phyloP scores from a whole-genome alignment of 2,888 invertebrate species.

The Tachina grossa region DNA sequence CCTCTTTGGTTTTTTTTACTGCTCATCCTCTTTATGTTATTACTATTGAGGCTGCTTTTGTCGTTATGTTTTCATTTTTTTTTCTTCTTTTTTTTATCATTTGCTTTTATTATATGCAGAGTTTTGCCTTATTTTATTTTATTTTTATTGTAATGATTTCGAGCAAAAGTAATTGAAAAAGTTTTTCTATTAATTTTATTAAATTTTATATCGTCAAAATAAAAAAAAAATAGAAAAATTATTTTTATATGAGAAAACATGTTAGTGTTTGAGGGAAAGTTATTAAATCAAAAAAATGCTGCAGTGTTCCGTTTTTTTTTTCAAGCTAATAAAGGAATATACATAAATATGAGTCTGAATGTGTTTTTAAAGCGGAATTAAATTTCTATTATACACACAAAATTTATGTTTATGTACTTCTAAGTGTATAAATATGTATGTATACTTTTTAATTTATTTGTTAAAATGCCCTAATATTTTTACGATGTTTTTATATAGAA shows the following conservation, averaged over 20 bases:
- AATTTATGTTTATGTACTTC: not conserved
- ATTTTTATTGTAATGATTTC: conserved; percentile 62
- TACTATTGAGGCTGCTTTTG: conserved; percentile 42
- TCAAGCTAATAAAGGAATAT: conserved; percentile 2
- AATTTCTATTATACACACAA: not conserved
- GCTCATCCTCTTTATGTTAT: conserved; percentile 39
- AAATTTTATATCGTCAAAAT: conserved; percentile 65
- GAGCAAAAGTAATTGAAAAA: conserved; percentile 73
- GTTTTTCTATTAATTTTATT: conserved; percentile 72
- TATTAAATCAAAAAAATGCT: conserved; percentile 9
- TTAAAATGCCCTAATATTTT: too few species aligned
- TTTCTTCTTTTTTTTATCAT: too few species aligned
- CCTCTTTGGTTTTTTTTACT: not conserved
- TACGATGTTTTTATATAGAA: too few species aligned
- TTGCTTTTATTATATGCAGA: conserved; percentile 65
- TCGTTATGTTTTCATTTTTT: conserved; percentile 8
- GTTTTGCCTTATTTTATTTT: conserved; percentile 51
- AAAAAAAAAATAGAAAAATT: conserved; percentile 13
- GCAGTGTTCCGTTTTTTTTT: not conserved
- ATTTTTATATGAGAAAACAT: not conserved
- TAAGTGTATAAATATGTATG: too few species aligned
- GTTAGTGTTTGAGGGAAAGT: conserved; percentile 1
- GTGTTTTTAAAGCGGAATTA: not conserved
- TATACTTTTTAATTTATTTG: too few species aligned
- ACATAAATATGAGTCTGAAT: not conserved